Conservation (phyloP, 2,888 invertebrate species). For the Conops quadrifasciatus region DNA sequence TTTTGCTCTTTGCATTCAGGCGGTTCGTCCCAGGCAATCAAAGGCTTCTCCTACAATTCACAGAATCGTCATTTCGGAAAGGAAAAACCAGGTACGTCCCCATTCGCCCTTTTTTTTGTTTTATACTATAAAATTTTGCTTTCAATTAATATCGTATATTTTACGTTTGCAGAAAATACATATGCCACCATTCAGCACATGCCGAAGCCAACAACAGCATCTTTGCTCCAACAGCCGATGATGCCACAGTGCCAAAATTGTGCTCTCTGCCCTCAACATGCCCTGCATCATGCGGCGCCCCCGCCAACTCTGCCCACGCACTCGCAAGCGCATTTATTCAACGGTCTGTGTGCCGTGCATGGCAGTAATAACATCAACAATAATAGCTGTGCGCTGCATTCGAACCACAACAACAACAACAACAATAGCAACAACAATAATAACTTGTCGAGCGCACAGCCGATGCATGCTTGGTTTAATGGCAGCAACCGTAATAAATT, state of each 20-base stretch:
- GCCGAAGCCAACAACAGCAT: conserved; percentile 36
- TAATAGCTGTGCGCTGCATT: conserved; percentile 47
- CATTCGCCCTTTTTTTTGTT: neutral
- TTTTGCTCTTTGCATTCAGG: conserved; percentile 45
- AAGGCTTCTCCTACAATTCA: conserved; percentile 55
- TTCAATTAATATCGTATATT: neutral
- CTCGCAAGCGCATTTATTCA: conserved; percentile 21
- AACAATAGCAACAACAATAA: conserved; percentile 24
- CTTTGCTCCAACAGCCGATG: conserved; percentile 19
- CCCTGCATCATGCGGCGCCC: conserved; percentile 36
- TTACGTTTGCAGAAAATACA: conserved; percentile 43
- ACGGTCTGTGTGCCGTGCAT: conserved; percentile 40
- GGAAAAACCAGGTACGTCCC: conserved; percentile 48
- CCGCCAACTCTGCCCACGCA: conserved; percentile 19
- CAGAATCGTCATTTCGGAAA: conserved; percentile 58
- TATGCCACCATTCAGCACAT: conserved; percentile 45
- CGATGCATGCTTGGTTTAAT: conserved; percentile 48
- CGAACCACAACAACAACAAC: conserved; percentile 23
- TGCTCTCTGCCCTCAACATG: conserved; percentile 44
- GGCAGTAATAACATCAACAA: conserved; percentile 32
- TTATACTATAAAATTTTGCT: too few species aligned
- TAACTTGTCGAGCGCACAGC: conserved; percentile 18
- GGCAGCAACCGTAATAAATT: conserved; percentile 34
- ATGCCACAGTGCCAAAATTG: conserved; percentile 46
- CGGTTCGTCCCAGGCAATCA: conserved; percentile 57